These are phyloP conservation scores for Nomada fucata DNA, from an alignment of 2,888 invertebrate genomes.

Conservation along the genomic window DNA sequence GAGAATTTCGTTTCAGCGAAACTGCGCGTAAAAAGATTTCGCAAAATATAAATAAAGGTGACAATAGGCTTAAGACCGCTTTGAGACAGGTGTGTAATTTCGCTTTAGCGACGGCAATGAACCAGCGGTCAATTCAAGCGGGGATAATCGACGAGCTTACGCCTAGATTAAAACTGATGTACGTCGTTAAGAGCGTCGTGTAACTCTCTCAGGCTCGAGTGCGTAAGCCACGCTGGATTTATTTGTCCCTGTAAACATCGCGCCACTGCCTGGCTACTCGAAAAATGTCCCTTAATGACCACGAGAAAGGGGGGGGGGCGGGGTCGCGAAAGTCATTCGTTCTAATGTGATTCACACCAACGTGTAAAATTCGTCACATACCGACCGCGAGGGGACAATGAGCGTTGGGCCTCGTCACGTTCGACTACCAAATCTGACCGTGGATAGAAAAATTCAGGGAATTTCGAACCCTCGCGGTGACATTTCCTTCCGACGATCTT, in stretches of 20 bases:
- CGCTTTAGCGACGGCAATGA: slow-evolving; percentile 48
- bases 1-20: too few relatives aligned
- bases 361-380: slow-evolving; percentile 77
- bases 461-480: slow-evolving; percentile 5
- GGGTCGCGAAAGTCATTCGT: slow-evolving; percentile 65
- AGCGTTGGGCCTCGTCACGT: slow-evolving; percentile 43
- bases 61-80: slow-evolving; percentile 8
- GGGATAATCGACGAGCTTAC: slow-evolving; percentile 41
- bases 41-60: neutral
- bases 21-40: neutral
- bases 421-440: slow-evolving; percentile 20
- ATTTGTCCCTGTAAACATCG: slow-evolving; percentile 57
- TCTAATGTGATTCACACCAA: slow-evolving; percentile 76
- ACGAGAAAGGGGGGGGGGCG: slow-evolving; percentile 55
- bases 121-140: slow-evolving; percentile 26
- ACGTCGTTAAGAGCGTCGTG: slow-evolving; percentile 28
- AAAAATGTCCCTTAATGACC: slow-evolving; percentile 67
- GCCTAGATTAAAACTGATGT: slow-evolving; percentile 43
- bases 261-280: slow-evolving; percentile 22
- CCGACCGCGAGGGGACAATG: slow-evolving; percentile 55
- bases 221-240: slow-evolving; percentile 35
- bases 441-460: slow-evolving; percentile 37
- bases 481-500: neutral
- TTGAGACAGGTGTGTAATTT: slow-evolving; percentile 57
- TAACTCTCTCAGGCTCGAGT: neutral